Conservation (phyloP, 2,888 invertebrate genomes). For the Formica aserva region DNA sequence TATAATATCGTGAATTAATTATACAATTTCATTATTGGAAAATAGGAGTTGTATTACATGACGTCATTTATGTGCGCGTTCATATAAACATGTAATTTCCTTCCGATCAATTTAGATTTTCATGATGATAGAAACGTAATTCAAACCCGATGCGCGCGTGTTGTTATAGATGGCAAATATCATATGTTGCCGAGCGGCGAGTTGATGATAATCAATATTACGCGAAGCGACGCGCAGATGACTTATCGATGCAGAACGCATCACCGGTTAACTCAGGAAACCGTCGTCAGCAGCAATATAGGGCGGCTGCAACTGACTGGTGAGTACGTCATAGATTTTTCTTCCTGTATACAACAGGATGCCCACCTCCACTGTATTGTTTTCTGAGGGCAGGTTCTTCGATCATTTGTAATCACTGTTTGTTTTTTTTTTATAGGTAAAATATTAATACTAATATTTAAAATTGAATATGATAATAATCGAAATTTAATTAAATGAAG, state of each 20-base stretch:
- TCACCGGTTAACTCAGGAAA: conserved; percentile 88
- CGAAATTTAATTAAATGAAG: background rate
- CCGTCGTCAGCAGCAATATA: conserved; percentile 87
- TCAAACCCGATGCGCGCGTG: conserved; percentile 37
- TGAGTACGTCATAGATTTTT: conserved; percentile 78
- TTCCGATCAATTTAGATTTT: conserved; percentile 48
- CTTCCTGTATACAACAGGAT: conserved; percentile 19
- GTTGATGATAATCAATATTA: conserved; percentile 88
- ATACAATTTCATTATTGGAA: conserved; percentile 18
- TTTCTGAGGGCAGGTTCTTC: background rate
- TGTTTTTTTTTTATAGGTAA: background rate
- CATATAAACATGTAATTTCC: conserved; percentile 46
- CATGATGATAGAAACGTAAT: conserved; percentile 51
- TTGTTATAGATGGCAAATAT: conserved; percentile 87
- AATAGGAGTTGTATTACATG: conserved; percentile 35
- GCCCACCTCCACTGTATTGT: background rate
- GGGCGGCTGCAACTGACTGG: conserved; percentile 88
- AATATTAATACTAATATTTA: conserved; percentile 6
- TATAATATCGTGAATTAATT: conserved; percentile 39
- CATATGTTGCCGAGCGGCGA: conserved; percentile 88
- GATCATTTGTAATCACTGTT: background rate
- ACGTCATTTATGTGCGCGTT: conserved; percentile 29
- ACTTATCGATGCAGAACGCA: conserved; percentile 88
- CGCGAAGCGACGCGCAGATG: conserved; percentile 87
- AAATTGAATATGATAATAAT: background rate